Conservation (phyloP, 2,797 vertebrate genomes). For the Cichlasoma orientale region DNA sequence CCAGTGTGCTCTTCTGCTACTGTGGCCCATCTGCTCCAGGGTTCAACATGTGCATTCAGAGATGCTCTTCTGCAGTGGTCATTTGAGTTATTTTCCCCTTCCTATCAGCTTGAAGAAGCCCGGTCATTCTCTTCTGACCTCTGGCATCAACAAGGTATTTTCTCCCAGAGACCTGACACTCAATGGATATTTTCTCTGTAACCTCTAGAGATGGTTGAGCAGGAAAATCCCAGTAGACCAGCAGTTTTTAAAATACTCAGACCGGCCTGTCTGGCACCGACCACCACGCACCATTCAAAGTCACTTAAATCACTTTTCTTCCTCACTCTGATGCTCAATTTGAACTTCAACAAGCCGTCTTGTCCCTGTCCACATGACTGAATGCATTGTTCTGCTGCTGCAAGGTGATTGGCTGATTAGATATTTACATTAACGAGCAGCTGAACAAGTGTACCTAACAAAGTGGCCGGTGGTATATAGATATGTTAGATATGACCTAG, state of each 20-base stretch:
- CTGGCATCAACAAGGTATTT: neutral
- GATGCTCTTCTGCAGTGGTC: neutral
- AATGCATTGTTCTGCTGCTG: neutral
- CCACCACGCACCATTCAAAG: neutral
- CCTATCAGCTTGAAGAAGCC: neutral
- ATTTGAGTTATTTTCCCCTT: neutral
- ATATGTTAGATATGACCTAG: neutral
- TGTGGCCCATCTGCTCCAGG: too few species aligned
- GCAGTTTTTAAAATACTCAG: neutral
- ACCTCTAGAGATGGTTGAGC: neutral
- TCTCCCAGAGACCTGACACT: neutral
- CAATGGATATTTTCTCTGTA: neutral
- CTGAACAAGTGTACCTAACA: neutral
- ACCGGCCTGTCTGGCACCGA: neutral
- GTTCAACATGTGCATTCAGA: too few species aligned
- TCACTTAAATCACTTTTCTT: too few species aligned
- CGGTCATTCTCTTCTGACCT: neutral
- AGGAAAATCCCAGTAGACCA: neutral
- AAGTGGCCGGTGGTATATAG: neutral
- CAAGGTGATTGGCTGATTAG: neutral
- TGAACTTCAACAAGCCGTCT: neutral
- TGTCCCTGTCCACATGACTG: rapidly evolving
- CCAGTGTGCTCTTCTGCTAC: too few species aligned
- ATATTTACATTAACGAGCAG: neutral
- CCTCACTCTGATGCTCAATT: neutral